phyloP scores from a whole-genome alignment of 2,888 invertebrate genomes.

The Aquatica leii region DNA sequence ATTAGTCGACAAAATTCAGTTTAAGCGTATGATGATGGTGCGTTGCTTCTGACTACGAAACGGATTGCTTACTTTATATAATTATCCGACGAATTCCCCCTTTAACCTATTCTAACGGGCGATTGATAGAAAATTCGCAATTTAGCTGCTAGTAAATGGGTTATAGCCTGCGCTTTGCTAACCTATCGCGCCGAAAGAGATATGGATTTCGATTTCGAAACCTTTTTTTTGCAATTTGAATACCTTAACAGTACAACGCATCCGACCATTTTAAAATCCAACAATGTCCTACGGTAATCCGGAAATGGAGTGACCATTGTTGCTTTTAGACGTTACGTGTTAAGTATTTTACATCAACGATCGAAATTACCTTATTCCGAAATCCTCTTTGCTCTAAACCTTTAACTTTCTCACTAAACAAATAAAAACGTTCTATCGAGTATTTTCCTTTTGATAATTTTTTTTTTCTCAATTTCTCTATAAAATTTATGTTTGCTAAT shows the following conservation, averaged over 20 bases:
- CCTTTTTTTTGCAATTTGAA: conserved; percentile 13
- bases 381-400: conserved; percentile 46
- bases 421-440: too few species aligned
- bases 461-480: too few species aligned
- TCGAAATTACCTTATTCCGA: conserved; percentile 3
- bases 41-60: conserved; percentile 30
- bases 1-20: conserved; percentile 50
- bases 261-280: conserved; percentile 40
- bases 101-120: conserved; percentile 27
- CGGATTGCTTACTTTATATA: conserved; percentile 35
- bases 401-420: too few species aligned
- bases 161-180: conserved; percentile 25
- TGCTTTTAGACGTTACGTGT: conserved; percentile 44
- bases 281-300: conserved; percentile 46
- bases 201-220: conserved; percentile 5
- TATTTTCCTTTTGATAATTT: too few species aligned
- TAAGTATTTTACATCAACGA: conserved; percentile 39
- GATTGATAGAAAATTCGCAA: conserved; percentile 33
- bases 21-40: conserved; percentile 24
- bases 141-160: conserved; percentile 26
- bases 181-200: conserved; percentile 9
- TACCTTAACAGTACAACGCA: conserved; percentile 27
- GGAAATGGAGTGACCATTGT: conserved; percentile 57
- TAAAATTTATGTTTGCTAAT: too few species aligned
- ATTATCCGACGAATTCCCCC: conserved; percentile 29